Evolutionary conservation across 2,888 invertebrate species (phyloP).

Genomic region (Axea sp.): DNA sequence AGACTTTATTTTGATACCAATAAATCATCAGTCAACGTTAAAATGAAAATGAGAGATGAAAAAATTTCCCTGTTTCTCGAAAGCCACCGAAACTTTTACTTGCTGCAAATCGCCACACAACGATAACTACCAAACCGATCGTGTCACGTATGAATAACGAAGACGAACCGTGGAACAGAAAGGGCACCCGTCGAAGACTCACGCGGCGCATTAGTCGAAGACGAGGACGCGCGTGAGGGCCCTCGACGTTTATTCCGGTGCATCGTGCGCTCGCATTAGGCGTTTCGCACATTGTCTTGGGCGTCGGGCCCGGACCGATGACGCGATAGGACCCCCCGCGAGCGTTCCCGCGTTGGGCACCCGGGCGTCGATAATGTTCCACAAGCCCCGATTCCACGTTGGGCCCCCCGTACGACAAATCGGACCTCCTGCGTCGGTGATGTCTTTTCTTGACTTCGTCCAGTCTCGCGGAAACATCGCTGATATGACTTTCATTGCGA

Average conservation of each 20-base stretch:
- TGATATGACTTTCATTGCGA: constrained; percentile 69
- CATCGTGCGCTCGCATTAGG: constrained; percentile 23
- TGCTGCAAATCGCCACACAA: constrained; percentile 6
- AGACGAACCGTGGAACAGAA: constrained; percentile 11
- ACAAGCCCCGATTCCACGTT: constrained; percentile 56
- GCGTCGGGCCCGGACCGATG: constrained; percentile 55
- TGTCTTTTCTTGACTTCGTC: constrained; percentile 64
- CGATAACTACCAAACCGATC: background rate
- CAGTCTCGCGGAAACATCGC: constrained; percentile 76
- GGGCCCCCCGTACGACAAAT: constrained; percentile 67
- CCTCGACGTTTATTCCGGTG: constrained; percentile 28
- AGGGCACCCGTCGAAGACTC: constrained; percentile 14
- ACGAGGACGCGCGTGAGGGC: constrained; percentile 31
- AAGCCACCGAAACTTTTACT: too few species aligned
- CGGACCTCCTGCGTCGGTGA: constrained; percentile 67
- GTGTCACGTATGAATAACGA: constrained; percentile 39
- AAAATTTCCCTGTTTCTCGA: too few species aligned
- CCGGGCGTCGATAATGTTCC: constrained; percentile 77
- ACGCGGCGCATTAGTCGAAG: constrained; percentile 42
- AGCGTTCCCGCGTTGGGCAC: constrained; percentile 77
- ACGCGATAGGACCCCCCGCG: constrained; percentile 72
- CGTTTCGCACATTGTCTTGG: constrained; percentile 36
- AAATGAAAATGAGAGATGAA: too few species aligned
- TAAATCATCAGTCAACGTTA: too few species aligned
- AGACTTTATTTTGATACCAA: too few species aligned